Percentiles rank a stretch among this genome's conserved stretches.
Evolutionary conservation across 2,113 vertebrate species (phyloP).

Genomic region (Xenus cinereus): DNA sequence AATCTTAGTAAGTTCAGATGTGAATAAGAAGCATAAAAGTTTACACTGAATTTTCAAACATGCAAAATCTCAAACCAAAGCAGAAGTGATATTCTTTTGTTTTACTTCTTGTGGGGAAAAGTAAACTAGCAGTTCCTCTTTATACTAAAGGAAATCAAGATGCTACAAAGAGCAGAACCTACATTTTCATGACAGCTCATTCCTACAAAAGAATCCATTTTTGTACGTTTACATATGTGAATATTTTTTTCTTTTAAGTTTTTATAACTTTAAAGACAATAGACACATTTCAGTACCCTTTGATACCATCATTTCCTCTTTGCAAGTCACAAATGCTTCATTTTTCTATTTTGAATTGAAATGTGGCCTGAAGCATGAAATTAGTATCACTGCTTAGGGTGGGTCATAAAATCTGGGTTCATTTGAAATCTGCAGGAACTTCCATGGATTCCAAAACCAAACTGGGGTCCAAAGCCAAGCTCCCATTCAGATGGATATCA

Average conservation of each 20-base stretch:
- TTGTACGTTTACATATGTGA: neutral
- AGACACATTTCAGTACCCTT: neutral
- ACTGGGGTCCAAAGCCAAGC: neutral
- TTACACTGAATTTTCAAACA: neutral
- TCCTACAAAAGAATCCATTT: neutral
- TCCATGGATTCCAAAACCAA: neutral
- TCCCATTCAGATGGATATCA: neutral
- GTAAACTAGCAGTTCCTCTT: neutral
- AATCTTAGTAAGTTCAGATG: neutral
- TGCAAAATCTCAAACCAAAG: neutral
- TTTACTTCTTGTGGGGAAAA: neutral
- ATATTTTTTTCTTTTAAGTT: neutral
- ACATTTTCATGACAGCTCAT: neutral
- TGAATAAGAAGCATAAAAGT: neutral
- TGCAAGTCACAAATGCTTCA: neutral
- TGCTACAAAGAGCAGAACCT: neutral
- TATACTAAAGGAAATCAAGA: neutral
- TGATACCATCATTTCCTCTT: neutral
- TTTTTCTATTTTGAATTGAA: conserved; percentile 32
- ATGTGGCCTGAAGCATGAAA: neutral
- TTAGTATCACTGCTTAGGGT: neutral
- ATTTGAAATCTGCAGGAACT: neutral
- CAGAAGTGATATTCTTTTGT: neutral
- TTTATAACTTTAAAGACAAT: neutral
- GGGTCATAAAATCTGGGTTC: neutral